Base-by-base conservation (phyloP, 2,888 invertebrate genomes). In the Exephanes ischioxanthus region DNA sequence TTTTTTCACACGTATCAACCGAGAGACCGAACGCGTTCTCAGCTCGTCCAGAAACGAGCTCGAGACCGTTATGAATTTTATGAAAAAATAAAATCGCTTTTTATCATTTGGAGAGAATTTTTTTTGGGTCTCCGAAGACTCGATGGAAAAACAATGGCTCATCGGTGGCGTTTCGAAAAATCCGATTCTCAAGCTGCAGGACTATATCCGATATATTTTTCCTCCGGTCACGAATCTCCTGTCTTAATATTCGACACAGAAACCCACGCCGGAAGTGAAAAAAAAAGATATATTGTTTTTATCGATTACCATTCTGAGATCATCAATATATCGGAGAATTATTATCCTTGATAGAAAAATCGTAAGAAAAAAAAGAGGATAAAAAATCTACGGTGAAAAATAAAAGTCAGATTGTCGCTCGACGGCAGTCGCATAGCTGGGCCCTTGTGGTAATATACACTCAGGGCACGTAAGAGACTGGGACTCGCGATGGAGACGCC, bases 371-470 rank as follows among this genome's bases (percentile, higher is more conserved):
- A 61, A 55, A 55, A 19, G 0, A 19, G 1, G 7, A 55, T 6
- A 61, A 61, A 30, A 63, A 30, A 30, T 33, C 6, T 33, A 63
- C 63, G 30, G 66, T 72, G 48, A 53, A 33, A 73, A 61, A 48
- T 51, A 53, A 79, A 70, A 83, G 73, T 83, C 71, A 72, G 55
- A 78, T 73, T 73, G 51, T 61, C 73, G 79, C 19, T 67, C 45
- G 55, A 78, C 45, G 77, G 61, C 37, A 22, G 70, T 48, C 45
- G 82, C 71, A 55, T 53, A 51, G 72, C 30, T 30, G 61, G 37
- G 80, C 85, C 85, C 85, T 85, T 85, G 55, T 82, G 61, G 79
- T 80, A 76, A 83, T 85, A 73, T 76, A 84, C 83, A 87, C 85
- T 72, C 85, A 80, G 78, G 72, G 82, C 86, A 85, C 84, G 87